Conservation (phyloP, 2,797 vertebrate species). For the Enteromius radiatus region DNA sequence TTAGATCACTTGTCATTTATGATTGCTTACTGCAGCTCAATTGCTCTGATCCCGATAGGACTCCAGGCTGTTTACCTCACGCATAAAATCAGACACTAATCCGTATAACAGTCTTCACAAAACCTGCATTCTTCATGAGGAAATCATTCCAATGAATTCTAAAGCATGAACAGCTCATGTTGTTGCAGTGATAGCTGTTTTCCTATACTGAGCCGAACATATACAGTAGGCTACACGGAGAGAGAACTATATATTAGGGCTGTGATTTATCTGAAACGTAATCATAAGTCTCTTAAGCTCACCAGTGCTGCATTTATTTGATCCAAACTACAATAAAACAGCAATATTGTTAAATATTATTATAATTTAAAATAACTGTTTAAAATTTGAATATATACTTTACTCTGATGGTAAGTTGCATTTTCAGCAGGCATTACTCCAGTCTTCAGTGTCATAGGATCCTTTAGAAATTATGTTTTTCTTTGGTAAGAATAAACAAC, state of each 20-base stretch:
- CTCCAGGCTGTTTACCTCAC: conserved; percentile 33
- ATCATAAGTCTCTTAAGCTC: background rate
- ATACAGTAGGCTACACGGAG: background rate
- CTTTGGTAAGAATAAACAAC: background rate
- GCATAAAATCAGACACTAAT: conserved; percentile 23
- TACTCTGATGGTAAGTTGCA: background rate
- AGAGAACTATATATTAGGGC: background rate
- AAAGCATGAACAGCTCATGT: background rate
- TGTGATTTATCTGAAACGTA: too few relatives aligned
- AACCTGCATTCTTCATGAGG: conserved; percentile 1
- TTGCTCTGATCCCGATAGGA: conserved; percentile 22
- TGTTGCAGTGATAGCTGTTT: background rate
- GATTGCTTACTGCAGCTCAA: conserved; percentile 30
- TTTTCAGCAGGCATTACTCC: background rate
- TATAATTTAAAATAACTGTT: background rate
- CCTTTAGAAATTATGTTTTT: too few relatives aligned
- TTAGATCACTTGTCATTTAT: conserved; percentile 36
- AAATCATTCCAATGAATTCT: conserved; percentile 2
- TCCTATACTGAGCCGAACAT: background rate
- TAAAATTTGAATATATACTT: background rate
- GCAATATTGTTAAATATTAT: background rate
- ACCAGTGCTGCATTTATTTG: background rate
- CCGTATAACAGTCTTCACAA: conserved; percentile 26
- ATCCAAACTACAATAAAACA: background rate
- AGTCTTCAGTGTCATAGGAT: too few relatives aligned